A percentile compares a stretch with the other conserved stretches of the same genome.
These are phyloP conservation scores for Patella pellucida DNA, from an alignment of 2,888 invertebrate species.

Conservation along the genomic window DNA sequence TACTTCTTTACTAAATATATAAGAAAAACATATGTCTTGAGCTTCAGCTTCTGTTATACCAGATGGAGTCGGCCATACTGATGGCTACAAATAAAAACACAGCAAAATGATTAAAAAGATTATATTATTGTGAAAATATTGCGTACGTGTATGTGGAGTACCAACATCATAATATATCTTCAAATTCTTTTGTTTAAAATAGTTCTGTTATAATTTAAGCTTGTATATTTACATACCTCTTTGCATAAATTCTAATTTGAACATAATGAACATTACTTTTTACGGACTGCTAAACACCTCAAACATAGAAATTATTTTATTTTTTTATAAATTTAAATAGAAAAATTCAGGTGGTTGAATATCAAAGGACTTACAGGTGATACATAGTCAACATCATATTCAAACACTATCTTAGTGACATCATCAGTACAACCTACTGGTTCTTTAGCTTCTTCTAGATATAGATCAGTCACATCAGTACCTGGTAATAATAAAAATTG, in stretches of 20 bases:
- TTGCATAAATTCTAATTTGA: too few species aligned
- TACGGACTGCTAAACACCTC: too few species aligned
- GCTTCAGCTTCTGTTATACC: slow-evolving; percentile 37
- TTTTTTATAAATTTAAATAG: too few species aligned
- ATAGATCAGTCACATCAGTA: slow-evolving; percentile 31
- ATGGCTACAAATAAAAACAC: slow-evolving; percentile 28
- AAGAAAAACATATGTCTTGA: slow-evolving; percentile 30
- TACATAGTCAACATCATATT: slow-evolving; percentile 23
- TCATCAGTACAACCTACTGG: slow-evolving; percentile 23
- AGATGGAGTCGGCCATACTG: slow-evolving; percentile 39
- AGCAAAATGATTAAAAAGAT: neutral
- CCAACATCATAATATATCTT: too few species aligned
- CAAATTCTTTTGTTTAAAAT: too few species aligned
- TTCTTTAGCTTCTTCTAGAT: slow-evolving; percentile 14
- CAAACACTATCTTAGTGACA: slow-evolving; percentile 15
- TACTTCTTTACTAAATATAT: slow-evolving; percentile 23
- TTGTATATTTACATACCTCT: too few species aligned
- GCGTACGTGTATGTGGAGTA: too few species aligned
- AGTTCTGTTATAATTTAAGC: too few species aligned
- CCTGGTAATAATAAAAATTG: slow-evolving; percentile 22
- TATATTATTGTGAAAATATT: too few species aligned
- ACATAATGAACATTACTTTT: too few species aligned
- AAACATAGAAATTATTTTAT: too few species aligned
- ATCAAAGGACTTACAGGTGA: slow-evolving; percentile 16
- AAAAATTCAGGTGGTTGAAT: too few species aligned